Conservation (phyloP, 2,888 invertebrate genomes). For the Ethmia dodecea region DNA sequence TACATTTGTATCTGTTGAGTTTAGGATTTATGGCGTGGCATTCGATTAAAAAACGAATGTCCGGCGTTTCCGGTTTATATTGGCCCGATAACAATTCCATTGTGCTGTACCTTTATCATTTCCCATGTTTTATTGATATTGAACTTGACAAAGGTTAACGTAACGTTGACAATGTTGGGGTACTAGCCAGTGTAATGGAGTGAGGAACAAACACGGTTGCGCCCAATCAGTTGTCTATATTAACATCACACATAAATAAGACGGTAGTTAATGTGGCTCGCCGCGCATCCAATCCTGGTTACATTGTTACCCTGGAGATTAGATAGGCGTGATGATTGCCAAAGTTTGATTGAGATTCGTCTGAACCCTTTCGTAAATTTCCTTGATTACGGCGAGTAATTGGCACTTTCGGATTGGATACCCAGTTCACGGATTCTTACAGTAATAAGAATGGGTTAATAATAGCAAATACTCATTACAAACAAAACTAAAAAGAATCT, state of each 20-base stretch:
- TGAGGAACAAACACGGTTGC: too few relatives aligned
- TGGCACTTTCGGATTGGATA: constrained; percentile 45
- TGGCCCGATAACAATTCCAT: constrained; percentile 7
- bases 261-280: constrained; percentile 52
- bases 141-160: constrained; percentile 20
- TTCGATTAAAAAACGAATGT: constrained; percentile 13
- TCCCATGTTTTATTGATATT: constrained; percentile 1
- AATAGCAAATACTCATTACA: constrained; percentile 8
- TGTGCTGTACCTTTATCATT: constrained; percentile 6
- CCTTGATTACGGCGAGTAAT: constrained; percentile 61
- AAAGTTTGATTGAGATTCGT: constrained; percentile 70
- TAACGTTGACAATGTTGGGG: too few relatives aligned
- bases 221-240: constrained; percentile 29
- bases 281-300: constrained; percentile 54
- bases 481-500: neutral
- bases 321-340: constrained; percentile 69
- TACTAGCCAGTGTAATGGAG: too few relatives aligned
- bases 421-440: constrained; percentile 35
- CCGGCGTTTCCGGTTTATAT: constrained; percentile 5
- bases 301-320: constrained; percentile 67
- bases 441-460: constrained; percentile 28
- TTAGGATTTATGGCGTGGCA: constrained; percentile 17
- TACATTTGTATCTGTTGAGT: constrained; percentile 14
- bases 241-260: constrained; percentile 55
- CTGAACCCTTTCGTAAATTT: constrained; percentile 60